These are phyloP conservation scores for Apteryx mantelli DNA, from an alignment of 2,113 vertebrate genomes.

Conservation along the genomic window DNA sequence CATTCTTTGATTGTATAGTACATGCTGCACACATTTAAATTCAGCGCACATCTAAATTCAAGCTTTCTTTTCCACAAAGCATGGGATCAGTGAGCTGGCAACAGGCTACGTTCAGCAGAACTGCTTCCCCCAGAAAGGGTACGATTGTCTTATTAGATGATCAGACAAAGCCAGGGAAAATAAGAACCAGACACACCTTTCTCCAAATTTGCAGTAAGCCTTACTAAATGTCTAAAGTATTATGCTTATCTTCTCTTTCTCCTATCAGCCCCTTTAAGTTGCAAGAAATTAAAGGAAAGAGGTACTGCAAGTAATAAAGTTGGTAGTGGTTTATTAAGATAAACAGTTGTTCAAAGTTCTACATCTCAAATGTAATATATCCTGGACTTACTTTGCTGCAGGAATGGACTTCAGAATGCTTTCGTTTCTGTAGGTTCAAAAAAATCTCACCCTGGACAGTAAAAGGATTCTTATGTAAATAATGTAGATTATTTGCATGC, in stretches of 20 bases:
- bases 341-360: not conserved
- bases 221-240: not conserved
- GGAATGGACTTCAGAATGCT: not conserved
- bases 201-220: not conserved
- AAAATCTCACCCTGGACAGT: not conserved
- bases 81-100: not conserved
- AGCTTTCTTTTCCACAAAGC: not conserved
- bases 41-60: not conserved
- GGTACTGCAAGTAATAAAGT: not conserved
- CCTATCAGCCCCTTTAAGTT: not conserved
- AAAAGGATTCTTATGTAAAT: not conserved
- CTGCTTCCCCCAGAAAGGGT: not conserved
- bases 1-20: not conserved
- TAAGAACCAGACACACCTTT: not conserved
- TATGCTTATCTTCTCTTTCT: not conserved
- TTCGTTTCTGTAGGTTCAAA: not conserved
- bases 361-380: not conserved
- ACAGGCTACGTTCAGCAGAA: not conserved
- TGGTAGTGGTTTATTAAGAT: not conserved
- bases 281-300: not conserved
- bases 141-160: fast-evolving
- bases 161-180: not conserved
- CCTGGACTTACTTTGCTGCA: not conserved
- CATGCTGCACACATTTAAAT: not conserved
- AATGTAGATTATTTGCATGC: not conserved